Evolutionary conservation across 2,797 vertebrate species (phyloP), one percentile per base, ranked within the genome.

Genomic region (Anguilla obscura): DNA sequence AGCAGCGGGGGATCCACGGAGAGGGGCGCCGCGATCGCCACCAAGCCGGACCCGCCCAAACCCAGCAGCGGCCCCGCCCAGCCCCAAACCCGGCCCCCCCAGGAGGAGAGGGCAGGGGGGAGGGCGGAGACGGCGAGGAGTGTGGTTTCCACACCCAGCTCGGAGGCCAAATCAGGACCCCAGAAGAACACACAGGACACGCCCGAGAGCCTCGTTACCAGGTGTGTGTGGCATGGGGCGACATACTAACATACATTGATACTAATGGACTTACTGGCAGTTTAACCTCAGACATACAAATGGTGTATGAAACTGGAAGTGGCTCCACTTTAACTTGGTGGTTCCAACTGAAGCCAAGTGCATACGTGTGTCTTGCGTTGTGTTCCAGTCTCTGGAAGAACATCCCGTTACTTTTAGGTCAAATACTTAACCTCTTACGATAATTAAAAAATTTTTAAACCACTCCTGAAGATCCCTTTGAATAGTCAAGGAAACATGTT

Each of bases 161-260:
- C 87, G 87, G 89, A 86, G 92, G 92, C 84, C 87, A 83, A 2
- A n/a, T 1, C 89, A 45, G 91, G 91, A 82, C 86, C 76, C 76
- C 90, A 89, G 79, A 88, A 8, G 33, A 90, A 93, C 56, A 69
- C 18, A 74, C 79, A 69, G 30, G 83, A 90, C 0, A 86, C 87
- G 27, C 95, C 95, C 0, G 94, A 95, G 86, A 95, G 92, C n/a
- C 93, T 93, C 10, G 92, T 96, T 9, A 90, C 93, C 90, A 98
- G 96, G 98, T 99, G 93, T 92, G 66, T 85, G 16, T 21, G 83
- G 0, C 45, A 16, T 18, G 54, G 60, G 84, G 54, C 33, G 69
- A 10, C 85, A 1, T 45, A 48, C 60, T 16, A n/a, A 4, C 33
- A 54, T 21, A 3, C 36, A 40, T 0, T 40, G 36, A 40, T 40